phyloP scores from a whole-genome alignment of 2,113 vertebrate genomes.

The Triplophysa dalaica region DNA sequence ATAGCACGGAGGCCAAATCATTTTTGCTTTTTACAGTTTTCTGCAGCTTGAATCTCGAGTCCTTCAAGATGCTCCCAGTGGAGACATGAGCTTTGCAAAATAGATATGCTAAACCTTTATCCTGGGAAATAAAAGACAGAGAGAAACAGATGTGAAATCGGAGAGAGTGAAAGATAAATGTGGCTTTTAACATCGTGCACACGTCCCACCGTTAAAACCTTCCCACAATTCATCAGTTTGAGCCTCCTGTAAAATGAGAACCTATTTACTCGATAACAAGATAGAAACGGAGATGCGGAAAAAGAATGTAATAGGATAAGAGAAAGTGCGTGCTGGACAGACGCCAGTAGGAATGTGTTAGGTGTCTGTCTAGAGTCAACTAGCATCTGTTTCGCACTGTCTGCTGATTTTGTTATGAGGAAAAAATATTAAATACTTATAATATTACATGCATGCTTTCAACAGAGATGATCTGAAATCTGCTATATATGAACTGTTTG shows the following conservation, averaged over 20 bases:
- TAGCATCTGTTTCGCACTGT: slow-evolving; percentile 26
- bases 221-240: slow-evolving; percentile 1
- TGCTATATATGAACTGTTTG: too few relatives aligned
- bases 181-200: neutral
- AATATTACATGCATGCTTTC: neutral
- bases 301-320: slow-evolving; percentile 33
- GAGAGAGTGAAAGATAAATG: neutral
- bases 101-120: slow-evolving; percentile 27
- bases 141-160: slow-evolving; percentile 27
- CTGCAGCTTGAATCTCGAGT: slow-evolving; percentile 41
- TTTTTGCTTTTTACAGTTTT: slow-evolving; percentile 32
- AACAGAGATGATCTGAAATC: neutral
- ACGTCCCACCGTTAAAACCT: neutral
- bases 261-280: slow-evolving; percentile 30
- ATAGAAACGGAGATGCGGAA: slow-evolving; percentile 33
- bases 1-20: neutral
- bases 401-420: slow-evolving; percentile 35
- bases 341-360: slow-evolving; percentile 20
- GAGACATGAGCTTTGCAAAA: slow-evolving; percentile 27
- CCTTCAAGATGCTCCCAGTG: slow-evolving; percentile 23
- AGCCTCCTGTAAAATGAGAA: slow-evolving; percentile 24
- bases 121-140: slow-evolving; percentile 8
- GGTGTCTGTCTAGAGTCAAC: slow-evolving; percentile 18
- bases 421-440: slow-evolving; percentile 36
- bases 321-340: slow-evolving; percentile 18